Evolutionary conservation across 1,140 invertebrate species (phyloP).

Genomic region (Procambarus clarkii): DNA sequence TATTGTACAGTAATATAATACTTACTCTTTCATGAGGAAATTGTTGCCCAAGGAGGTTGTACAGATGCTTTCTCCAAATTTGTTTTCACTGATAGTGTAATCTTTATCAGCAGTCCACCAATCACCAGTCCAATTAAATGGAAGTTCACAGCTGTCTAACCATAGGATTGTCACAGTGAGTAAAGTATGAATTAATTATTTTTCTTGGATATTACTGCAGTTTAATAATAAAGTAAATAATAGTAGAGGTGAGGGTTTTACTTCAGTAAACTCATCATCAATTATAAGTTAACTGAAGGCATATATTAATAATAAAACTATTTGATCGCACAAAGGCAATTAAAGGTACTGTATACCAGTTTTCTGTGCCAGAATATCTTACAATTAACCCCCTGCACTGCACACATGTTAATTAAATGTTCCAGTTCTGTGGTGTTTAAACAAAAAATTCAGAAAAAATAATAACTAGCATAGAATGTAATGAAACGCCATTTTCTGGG

Average conservation of each 20-base stretch:
- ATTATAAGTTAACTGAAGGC: neutral
- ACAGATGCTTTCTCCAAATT: slow-evolving; percentile 14
- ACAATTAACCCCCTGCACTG: no score
- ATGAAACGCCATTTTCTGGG: no score
- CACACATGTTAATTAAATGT: no score
- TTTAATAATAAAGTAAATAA: no score
- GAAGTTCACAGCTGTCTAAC: slow-evolving; percentile 27
- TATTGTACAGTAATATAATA: neutral
- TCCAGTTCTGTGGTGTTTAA: no score
- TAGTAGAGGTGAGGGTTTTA: no score
- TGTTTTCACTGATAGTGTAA: neutral
- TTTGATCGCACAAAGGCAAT: neutral
- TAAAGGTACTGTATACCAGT: neutral
- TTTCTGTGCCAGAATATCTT: no score
- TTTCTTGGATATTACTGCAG: neutral
- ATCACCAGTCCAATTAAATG: neutral
- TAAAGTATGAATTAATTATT: neutral
- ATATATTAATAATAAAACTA: neutral
- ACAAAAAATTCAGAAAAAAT: no score
- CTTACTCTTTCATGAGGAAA: slow-evolving; percentile 46
- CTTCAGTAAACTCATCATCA: neutral
- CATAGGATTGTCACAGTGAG: neutral
- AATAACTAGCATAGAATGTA: no score
- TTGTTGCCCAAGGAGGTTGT: neutral
- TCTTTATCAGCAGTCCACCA: slow-evolving; percentile 20